These are phyloP conservation scores for Halotydeus destructor DNA, from an alignment of 1,140 invertebrate genomes.

Conservation along the genomic window DNA sequence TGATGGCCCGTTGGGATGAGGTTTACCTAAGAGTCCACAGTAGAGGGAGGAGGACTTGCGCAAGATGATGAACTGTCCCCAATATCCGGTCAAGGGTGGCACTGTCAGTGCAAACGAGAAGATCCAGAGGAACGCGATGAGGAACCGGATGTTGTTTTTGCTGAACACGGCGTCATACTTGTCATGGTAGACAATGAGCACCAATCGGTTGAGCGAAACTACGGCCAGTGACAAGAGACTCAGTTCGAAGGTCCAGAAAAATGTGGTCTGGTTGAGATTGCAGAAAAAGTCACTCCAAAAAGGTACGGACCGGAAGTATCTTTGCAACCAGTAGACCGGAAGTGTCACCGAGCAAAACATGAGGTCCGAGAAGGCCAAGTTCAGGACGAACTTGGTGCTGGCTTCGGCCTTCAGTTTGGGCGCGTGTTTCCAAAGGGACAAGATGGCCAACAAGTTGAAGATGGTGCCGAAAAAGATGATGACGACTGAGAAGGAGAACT, in stretches of 20 bases:
- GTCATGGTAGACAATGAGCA: constrained; percentile 16
- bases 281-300: too few relatives aligned
- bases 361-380: constrained; percentile 58
- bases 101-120: constrained; percentile 40
- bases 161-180: constrained; percentile 15
- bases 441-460: constrained; percentile 16
- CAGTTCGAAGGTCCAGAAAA: too few relatives aligned
- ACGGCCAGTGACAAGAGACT: too few relatives aligned
- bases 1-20: constrained; percentile 39
- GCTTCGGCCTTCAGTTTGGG: constrained; percentile 38
- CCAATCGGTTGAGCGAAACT: too few relatives aligned
- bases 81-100: constrained; percentile 51
- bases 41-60: constrained; percentile 29
- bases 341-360: constrained; percentile 63
- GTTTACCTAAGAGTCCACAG: too few relatives aligned
- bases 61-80: constrained; percentile 39
- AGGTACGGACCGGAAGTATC: too few relatives aligned
- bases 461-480: too few relatives aligned
- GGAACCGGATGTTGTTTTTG: constrained; percentile 12
- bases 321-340: too few relatives aligned
- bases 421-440: constrained; percentile 11
- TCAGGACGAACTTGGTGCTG: constrained; percentile 67
- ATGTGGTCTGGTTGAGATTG: too few relatives aligned
- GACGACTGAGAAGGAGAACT: too few relatives aligned
- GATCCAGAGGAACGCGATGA: constrained; percentile 41